These are phyloP conservation scores for Notothenia coriiceps DNA, from an alignment of 2,113 vertebrate genomes.

Conservation along the genomic window DNA sequence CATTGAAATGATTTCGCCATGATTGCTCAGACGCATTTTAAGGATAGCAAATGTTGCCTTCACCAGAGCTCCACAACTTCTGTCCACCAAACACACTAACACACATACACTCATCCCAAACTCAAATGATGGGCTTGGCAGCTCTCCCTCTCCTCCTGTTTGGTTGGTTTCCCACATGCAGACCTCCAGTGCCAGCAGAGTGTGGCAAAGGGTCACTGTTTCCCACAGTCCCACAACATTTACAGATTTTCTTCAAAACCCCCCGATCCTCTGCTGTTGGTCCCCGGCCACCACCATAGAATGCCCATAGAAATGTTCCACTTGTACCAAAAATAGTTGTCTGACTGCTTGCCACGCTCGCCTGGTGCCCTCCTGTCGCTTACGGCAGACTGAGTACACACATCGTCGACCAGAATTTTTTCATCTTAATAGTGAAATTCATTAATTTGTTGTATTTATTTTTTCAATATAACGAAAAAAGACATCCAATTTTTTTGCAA, in stretches of 20 bases:
- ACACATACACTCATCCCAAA: constrained; percentile 53
- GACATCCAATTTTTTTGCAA: constrained; percentile 34
- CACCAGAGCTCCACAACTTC: constrained; percentile 36
- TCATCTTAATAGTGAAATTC: constrained; percentile 59
- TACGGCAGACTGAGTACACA: constrained; percentile 56
- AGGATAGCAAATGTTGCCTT: constrained; percentile 43
- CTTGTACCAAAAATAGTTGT: constrained; percentile 75
- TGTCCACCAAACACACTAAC: constrained; percentile 47
- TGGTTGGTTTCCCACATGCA: constrained; percentile 76
- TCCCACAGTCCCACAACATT: constrained; percentile 67
- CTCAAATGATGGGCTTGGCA: constrained; percentile 72
- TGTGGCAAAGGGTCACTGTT: constrained; percentile 75
- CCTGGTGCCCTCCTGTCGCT: constrained; percentile 73
- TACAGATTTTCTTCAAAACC: constrained; percentile 57
- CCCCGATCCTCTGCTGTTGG: constrained; percentile 61
- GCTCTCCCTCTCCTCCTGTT: constrained; percentile 63
- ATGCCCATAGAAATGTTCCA: constrained; percentile 75
- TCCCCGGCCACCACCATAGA: constrained; percentile 43
- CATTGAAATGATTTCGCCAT: not conserved
- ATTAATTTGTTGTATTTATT: constrained; percentile 53
- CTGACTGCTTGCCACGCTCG: constrained; percentile 52
- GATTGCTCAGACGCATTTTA: constrained; percentile 35
- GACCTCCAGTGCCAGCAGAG: constrained; percentile 68
- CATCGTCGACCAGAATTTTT: constrained; percentile 48
- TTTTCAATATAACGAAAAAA: constrained; percentile 34